Conservation (phyloP, 2,888 invertebrate genomes). For the Tholera decimalis region DNA sequence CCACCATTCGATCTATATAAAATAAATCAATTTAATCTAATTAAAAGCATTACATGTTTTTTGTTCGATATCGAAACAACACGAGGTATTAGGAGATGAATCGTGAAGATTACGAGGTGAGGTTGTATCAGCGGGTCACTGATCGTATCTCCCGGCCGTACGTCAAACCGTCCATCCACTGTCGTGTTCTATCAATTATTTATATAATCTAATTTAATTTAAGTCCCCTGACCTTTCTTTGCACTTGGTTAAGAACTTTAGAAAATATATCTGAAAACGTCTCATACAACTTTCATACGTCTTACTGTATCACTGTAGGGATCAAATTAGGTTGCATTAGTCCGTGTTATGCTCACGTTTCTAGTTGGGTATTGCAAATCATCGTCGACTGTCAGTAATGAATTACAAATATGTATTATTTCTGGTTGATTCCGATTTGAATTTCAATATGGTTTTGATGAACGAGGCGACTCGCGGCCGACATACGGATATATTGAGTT, state of each 20-base stretch:
- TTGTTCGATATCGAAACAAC: slow-evolving; percentile 89
- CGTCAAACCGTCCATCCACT: slow-evolving; percentile 89
- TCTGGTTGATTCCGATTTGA: slow-evolving; percentile 73
- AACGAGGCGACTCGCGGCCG: slow-evolving; percentile 32
- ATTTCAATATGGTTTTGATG: slow-evolving; percentile 64
- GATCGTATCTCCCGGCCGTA: slow-evolving; percentile 85
- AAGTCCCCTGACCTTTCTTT: slow-evolving; percentile 88
- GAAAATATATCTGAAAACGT: slow-evolving; percentile 72
- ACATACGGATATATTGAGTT: slow-evolving; percentile 26
- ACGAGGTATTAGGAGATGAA: slow-evolving; percentile 89
- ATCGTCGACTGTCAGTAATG: slow-evolving; percentile 59
- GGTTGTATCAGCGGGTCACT: slow-evolving; percentile 87
- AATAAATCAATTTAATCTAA: slow-evolving; percentile 91
- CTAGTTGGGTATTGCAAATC: slow-evolving; percentile 61
- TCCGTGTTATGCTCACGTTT: slow-evolving; percentile 51
- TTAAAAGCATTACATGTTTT: slow-evolving; percentile 91
- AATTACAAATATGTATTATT: slow-evolving; percentile 74
- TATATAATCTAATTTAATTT: slow-evolving; percentile 90
- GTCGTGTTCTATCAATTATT: slow-evolving; percentile 89
- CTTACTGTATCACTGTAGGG: slow-evolving; percentile 79
- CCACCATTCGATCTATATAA: slow-evolving; percentile 81
- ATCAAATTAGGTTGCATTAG: slow-evolving; percentile 71
- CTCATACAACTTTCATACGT: slow-evolving; percentile 82
- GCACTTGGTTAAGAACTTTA: slow-evolving; percentile 77
- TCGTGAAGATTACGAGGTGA: slow-evolving; percentile 87